phyloP scores from a whole-genome alignment of 1,140 invertebrate species.

The Spodoptera litura region DNA sequence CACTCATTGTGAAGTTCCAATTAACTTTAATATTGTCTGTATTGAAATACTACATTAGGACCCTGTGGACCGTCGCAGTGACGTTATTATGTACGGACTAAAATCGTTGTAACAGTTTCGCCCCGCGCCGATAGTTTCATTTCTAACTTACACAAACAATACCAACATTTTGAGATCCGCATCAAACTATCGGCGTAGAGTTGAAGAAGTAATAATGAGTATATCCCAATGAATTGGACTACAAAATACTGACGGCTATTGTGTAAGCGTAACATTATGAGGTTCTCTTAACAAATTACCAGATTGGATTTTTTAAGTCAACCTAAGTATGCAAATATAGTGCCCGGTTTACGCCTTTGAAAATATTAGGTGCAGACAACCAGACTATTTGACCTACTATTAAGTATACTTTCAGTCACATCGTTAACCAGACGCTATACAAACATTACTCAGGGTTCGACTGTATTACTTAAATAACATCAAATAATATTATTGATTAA shows the following conservation, averaged over 20 bases:
- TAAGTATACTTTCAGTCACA: not conserved
- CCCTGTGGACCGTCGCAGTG: slow-evolving; percentile 74
- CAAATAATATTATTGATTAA: slow-evolving; percentile 11
- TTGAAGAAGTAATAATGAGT: slow-evolving; percentile 6
- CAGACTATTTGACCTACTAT: not conserved
- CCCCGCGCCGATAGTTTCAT: slow-evolving; percentile 40
- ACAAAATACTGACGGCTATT: slow-evolving; percentile 50
- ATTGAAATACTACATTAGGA: slow-evolving; percentile 71
- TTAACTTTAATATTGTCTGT: slow-evolving; percentile 63
- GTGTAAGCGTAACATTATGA: slow-evolving; percentile 73
- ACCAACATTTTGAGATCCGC: slow-evolving; percentile 35
- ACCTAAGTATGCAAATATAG: not conserved
- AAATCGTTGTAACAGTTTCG: slow-evolving; percentile 72
- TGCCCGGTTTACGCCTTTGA: not conserved
- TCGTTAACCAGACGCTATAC: not conserved
- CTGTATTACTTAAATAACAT: slow-evolving; percentile 3
- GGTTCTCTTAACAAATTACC: slow-evolving; percentile 55
- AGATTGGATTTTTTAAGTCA: slow-evolving; percentile 4
- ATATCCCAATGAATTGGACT: slow-evolving; percentile 30
- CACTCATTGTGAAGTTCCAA: slow-evolving; percentile 26
- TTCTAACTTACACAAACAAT: slow-evolving; percentile 34
- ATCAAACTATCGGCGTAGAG: slow-evolving; percentile 29
- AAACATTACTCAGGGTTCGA: not conserved
- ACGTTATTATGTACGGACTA: slow-evolving; percentile 68
- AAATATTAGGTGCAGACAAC: not conserved